Percentiles rank a stretch among this genome's conserved stretches.
These are phyloP conservation scores for Drosophila prosaltans DNA, from an alignment of 1,140 invertebrate genomes.

Conservation along the genomic window DNA sequence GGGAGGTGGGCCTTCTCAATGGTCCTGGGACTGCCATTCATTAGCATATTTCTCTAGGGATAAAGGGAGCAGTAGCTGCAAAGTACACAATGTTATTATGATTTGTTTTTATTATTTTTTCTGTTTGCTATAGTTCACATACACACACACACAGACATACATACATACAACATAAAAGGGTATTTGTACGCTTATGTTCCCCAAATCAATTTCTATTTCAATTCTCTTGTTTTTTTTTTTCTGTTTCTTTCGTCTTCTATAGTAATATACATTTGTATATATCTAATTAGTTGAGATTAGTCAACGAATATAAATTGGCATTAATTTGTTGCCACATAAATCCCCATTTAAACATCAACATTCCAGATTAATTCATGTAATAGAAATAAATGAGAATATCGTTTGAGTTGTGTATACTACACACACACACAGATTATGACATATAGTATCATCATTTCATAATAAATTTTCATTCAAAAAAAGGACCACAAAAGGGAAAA, in stretches of 20 bases:
- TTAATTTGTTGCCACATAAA: constrained; percentile 21
- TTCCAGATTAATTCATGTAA: constrained; percentile 11
- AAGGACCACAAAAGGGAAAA: too few relatives aligned
- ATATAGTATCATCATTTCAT: too few relatives aligned
- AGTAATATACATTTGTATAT: neutral
- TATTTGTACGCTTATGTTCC: constrained; percentile 57
- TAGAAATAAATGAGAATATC: constrained; percentile 11
- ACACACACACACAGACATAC: neutral
- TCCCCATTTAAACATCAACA: constrained; percentile 17
- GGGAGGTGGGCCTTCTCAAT: constrained; percentile 11
- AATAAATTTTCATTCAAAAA: too few relatives aligned
- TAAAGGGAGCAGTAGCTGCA: constrained; percentile 18
- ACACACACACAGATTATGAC: too few relatives aligned
- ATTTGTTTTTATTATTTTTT: constrained; percentile 21
- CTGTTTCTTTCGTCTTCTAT: constrained; percentile 8
- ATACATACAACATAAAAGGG: constrained; percentile 47
- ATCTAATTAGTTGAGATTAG: constrained; percentile 18
- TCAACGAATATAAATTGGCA: constrained; percentile 16
- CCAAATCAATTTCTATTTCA: constrained; percentile 56
- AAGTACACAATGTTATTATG: constrained; percentile 70
- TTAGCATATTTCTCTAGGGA: constrained; percentile 78
- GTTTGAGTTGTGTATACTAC: neutral
- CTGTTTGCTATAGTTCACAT: constrained; percentile 50
- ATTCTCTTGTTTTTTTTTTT: constrained; percentile 23
- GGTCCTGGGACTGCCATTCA: constrained; percentile 62